Evolutionary conservation across 2,797 vertebrate species (phyloP), one percentile per base, ranked within the genome.

Genomic region (Peromyscus aztecus): DNA sequence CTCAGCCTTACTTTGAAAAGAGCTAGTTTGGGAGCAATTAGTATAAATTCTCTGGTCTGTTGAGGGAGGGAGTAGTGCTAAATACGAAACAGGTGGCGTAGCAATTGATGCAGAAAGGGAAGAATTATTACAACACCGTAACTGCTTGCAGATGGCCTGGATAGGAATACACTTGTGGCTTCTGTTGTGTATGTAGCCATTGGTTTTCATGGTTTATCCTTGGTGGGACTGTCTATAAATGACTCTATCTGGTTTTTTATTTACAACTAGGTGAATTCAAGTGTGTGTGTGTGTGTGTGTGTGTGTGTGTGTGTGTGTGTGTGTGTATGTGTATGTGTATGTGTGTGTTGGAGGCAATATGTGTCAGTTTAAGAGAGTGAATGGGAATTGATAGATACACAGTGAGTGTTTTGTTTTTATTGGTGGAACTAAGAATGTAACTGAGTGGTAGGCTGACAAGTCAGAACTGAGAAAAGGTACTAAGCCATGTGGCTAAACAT

Each of bases 61-160:
- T 49, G 49, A 49, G 49, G 49, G 12, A 12, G 80, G 37, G 91
- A 91, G 17, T 49, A 37, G 24, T 61, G 49, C 24, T 90, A 73
- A 91, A 98, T 89, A 75, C 12, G 31, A 77, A 91, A 27, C 97
- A 93, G 89, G 84, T 94, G 90, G 76, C 43, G 93, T 96, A 93
- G 84, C 8, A 82, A 29, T 86, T 90, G 61, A 88, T 59, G 49
- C 55, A 37, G 57, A 75, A 89, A 52, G 31, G n/a, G 77, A 93
- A 89, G 71, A 93, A 82, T 95, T 31, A 29, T 93, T 59, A 24
- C 8, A 85, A 3, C 59, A 92, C 49, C n/a, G 14, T 94, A 95
- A 94, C 65, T 61, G 65, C 67, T 93, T 80, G 55, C 94, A 96
- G 92, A 89, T 95, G 93, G 95, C 59, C 61, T 71, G 31, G 46